Evolutionary conservation across 2,113 vertebrate species (phyloP), one percentile per base, ranked within the genome.

Genomic region (Equus quagga): DNA sequence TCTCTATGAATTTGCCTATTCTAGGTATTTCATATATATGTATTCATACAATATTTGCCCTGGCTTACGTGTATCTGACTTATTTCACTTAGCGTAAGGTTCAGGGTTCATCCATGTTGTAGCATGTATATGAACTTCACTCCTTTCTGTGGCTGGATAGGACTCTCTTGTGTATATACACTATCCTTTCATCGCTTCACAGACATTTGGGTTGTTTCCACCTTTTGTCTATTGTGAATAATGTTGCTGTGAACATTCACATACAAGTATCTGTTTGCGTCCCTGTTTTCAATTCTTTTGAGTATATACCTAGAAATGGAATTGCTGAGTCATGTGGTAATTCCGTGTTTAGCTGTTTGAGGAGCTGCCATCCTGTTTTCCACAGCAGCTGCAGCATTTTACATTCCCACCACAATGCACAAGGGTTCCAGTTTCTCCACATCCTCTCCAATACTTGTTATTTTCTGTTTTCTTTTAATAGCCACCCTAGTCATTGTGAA

Each of bases 11-110:
- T 80, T 93, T 93, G 46, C 65, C 58, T 80, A 3, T 79, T 65
- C 19, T 72, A 72, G 72, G 51, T 65, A 79, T 79, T 89, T 84
- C 11, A 73, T 92, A 2, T 80, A 73, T 67, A 28, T 92, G 54
- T 33, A 82, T 69, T 75, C 58, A 46, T 31, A n/a, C n/a, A 91
- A 85, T 79, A 76, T 65, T 75, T 93, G 21, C n/a, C 87, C 88
- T 88, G 72, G 41, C 8, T 64, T 89, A 81, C 89, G 89, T 89
- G n/a, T 64, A 51, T 91, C 88, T 88, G 72, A 41, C 8, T 64
- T 89, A 81, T 92, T 92, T 89, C 41, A 49, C 41, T 95, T 91
- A 75, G 51, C n/a, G 36, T 65, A 75, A 54, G 46, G 21, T 92
- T 91, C 81, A 75, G 58, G 73, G 82, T 78, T 86, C 23, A 28